Conservation (phyloP, 2,888 invertebrate genomes). For the Caenorhabditis zanzibari region DNA sequence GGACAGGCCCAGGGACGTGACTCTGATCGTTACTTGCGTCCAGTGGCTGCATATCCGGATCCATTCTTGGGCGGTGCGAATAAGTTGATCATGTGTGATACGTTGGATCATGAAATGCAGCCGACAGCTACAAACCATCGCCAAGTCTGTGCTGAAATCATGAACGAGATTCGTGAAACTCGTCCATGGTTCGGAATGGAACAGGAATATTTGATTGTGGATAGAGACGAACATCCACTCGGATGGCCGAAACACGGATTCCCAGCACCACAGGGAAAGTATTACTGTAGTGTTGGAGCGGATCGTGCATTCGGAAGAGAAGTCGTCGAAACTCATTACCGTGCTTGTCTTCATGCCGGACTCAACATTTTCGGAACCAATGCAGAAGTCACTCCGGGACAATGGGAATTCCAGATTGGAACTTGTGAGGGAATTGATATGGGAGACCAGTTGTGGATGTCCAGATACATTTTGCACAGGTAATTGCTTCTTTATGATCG, state of each 20-base stretch:
- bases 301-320: slow-evolving; percentile 96
- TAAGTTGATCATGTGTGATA: slow-evolving; percentile 84
- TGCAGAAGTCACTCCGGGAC: slow-evolving; percentile 84
- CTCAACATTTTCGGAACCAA: slow-evolving; percentile 94
- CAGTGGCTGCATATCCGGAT: slow-evolving; percentile 78
- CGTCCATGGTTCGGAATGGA: slow-evolving; percentile 86
- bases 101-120: slow-evolving; percentile 91
- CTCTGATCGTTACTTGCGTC: slow-evolving; percentile 84
- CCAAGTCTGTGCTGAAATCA: slow-evolving; percentile 84
- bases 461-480: slow-evolving; percentile 84
- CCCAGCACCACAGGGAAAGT: slow-evolving; percentile 84
- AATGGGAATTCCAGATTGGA: slow-evolving; percentile 84
- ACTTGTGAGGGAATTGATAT: slow-evolving; percentile 85
- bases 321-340: slow-evolving; percentile 96
- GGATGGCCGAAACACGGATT: slow-evolving; percentile 83
- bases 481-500: too few relatives aligned
- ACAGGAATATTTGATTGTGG: slow-evolving; percentile 86
- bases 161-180: slow-evolving; percentile 83
- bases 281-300: slow-evolving; percentile 98
- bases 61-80: slow-evolving; percentile 79
- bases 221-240: slow-evolving; percentile 82
- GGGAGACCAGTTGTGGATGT: slow-evolving; percentile 85
- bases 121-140: slow-evolving; percentile 87
- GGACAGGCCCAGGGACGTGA: slow-evolving; percentile 86
- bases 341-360: slow-evolving; percentile 94